These are phyloP conservation scores for Catalaphyllia jardinei DNA, from an alignment of 64 coral and sea anemone genomes.

Conservation along the genomic window DNA sequence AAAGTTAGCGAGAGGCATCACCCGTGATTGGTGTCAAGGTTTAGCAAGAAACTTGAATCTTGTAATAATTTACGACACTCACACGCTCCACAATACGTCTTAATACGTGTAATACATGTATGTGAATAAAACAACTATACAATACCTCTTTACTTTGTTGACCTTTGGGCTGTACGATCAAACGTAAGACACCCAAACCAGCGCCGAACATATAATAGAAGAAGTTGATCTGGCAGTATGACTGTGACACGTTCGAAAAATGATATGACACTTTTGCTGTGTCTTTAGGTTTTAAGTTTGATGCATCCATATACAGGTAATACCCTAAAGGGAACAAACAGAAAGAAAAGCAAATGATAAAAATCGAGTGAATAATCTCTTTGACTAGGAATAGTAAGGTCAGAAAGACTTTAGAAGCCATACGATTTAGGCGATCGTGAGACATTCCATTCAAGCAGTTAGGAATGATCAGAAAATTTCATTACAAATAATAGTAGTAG, in stretches of 20 bases:
- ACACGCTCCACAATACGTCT: too few relatives aligned
- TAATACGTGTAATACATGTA: too few relatives aligned
- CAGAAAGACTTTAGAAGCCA: too few relatives aligned
- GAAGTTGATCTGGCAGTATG: conserved; percentile 83
- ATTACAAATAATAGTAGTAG: too few relatives aligned
- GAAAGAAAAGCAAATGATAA: background rate
- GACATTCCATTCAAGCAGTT: too few relatives aligned
- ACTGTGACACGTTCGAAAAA: conserved; percentile 21
- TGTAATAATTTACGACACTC: too few relatives aligned
- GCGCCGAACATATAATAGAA: conserved; percentile 84
- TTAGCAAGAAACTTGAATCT: too few relatives aligned
- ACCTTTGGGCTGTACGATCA: conserved; percentile 49
- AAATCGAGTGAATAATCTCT: background rate
- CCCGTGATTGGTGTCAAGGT: too few relatives aligned
- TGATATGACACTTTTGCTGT: conserved; percentile 40
- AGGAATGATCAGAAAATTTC: too few relatives aligned
- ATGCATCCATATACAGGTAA: conserved; percentile 78
- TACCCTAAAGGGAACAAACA: conserved; percentile 38
- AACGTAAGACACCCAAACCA: conserved; percentile 69
- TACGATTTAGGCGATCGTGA: too few relatives aligned
- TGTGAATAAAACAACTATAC: background rate
- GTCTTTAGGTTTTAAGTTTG: conserved; percentile 26
- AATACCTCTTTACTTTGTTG: background rate
- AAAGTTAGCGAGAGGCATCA: too few relatives aligned
- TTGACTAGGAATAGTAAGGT: background rate